phyloP scores from a whole-genome alignment of 2,888 invertebrate species.

The Protula sp. region DNA sequence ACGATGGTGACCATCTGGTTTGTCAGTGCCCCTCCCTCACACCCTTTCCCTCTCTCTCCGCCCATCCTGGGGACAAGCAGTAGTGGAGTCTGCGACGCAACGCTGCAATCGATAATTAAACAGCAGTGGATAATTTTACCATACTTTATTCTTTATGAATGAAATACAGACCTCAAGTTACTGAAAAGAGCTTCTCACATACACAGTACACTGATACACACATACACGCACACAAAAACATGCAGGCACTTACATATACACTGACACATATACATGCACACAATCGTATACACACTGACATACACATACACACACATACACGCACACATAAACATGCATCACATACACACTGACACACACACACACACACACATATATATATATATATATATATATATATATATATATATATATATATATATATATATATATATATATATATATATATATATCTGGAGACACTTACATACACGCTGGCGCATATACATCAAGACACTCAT shows the following conservation, averaged over 20 bases:
- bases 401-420: background rate
- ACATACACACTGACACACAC: background rate
- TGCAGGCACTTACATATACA: conserved; percentile 5
- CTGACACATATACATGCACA: conserved; percentile 4
- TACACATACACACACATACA: background rate
- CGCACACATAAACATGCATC: background rate
- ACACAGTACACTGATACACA: conserved; percentile 8
- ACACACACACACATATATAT: background rate
- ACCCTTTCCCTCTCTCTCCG: no score
- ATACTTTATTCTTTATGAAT: no score
- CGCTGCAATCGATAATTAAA: no score
- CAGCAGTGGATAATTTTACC: no score
- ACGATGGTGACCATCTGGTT: no score
- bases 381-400: background rate
- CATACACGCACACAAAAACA: conserved; percentile 9
- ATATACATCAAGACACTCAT: background rate
- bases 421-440: no score
- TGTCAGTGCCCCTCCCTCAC: no score
- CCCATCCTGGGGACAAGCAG: no score
- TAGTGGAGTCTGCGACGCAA: no score
- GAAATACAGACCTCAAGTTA: no score
- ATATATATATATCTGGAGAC: no score
- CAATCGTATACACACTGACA: conserved; percentile 1
- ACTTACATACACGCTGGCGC: background rate
- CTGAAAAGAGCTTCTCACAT: conserved; percentile 8